These are phyloP conservation scores for Vimba vimba DNA, from an alignment of 2,113 vertebrate species.

Conservation along the genomic window DNA sequence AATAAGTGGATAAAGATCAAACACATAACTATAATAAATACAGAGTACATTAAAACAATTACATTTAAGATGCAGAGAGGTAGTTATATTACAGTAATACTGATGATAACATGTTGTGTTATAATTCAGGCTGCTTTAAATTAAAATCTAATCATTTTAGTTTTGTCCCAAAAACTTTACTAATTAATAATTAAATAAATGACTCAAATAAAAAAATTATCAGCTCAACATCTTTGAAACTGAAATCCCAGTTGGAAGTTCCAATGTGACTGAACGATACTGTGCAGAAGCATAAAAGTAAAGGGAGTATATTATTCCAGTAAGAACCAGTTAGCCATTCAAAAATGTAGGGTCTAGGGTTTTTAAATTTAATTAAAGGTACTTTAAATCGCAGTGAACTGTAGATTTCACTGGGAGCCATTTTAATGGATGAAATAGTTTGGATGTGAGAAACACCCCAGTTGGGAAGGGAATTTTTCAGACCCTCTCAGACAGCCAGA, in stretches of 20 bases:
- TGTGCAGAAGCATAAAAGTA: background rate
- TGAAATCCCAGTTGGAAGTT: background rate
- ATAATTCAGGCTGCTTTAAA: background rate
- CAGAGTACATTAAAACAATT: background rate
- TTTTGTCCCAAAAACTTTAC: background rate
- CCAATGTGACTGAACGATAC: background rate
- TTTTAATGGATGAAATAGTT: conserved; percentile 35
- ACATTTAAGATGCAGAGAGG: background rate
- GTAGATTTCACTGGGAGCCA: conserved; percentile 21
- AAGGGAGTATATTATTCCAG: background rate
- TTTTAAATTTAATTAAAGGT: conserved; percentile 11
- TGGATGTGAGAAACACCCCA: conserved; percentile 10
- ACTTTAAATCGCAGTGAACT: conserved; percentile 5
- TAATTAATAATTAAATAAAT: background rate
- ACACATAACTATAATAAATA: background rate
- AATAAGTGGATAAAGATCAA: background rate
- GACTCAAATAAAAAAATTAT: background rate
- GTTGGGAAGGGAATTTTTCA: conserved; percentile 25
- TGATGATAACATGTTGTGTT: background rate
- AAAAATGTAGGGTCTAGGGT: conserved; percentile 18
- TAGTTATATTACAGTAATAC: background rate
- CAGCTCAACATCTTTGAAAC: background rate
- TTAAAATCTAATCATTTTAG: background rate
- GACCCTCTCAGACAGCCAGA: conserved; percentile 30
- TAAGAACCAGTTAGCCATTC: background rate